phyloP scores from a whole-genome alignment of 1,140 invertebrate genomes.

The Pemphigus obesinymphae region DNA sequence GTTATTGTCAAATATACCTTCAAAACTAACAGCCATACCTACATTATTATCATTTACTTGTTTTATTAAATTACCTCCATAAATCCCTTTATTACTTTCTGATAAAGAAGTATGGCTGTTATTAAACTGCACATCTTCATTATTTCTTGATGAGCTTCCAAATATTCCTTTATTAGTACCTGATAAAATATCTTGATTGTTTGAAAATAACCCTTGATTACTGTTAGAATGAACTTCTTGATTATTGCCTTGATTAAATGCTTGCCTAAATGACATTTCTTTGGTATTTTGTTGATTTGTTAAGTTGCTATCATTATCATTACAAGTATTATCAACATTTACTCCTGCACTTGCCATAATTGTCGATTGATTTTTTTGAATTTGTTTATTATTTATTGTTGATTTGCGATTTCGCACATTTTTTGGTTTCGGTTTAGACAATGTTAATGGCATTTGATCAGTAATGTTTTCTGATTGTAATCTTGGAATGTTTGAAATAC shows the following conservation, averaged over 20 bases:
- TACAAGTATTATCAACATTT: slow-evolving; percentile 6
- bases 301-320: slow-evolving; percentile 1
- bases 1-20: slow-evolving; percentile 22
- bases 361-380: slow-evolving; percentile 20
- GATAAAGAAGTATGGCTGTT: background rate
- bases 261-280: slow-evolving; percentile 28
- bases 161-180: slow-evolving; percentile 17
- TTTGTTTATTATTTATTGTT: background rate
- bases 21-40: slow-evolving; percentile 8
- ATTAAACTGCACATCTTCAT: slow-evolving; percentile 20
- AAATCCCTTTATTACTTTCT: slow-evolving; percentile 16
- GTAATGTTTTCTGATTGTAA: background rate
- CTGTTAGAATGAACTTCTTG: slow-evolving; percentile 23
- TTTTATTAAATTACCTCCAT: slow-evolving; percentile 3
- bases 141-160: background rate
- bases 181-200: slow-evolving; percentile 23
- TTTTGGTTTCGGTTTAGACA: slow-evolving; percentile 2
- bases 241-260: slow-evolving; percentile 36
- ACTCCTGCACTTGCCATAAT: background rate
- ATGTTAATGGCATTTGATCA: background rate
- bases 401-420: background rate
- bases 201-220: slow-evolving; percentile 34
- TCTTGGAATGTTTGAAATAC: background rate
- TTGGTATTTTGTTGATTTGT: slow-evolving; percentile 5
- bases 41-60: background rate